These are phyloP conservation scores for Noturus placidus DNA, from an alignment of 2,113 vertebrate genomes.

Conservation along the genomic window DNA sequence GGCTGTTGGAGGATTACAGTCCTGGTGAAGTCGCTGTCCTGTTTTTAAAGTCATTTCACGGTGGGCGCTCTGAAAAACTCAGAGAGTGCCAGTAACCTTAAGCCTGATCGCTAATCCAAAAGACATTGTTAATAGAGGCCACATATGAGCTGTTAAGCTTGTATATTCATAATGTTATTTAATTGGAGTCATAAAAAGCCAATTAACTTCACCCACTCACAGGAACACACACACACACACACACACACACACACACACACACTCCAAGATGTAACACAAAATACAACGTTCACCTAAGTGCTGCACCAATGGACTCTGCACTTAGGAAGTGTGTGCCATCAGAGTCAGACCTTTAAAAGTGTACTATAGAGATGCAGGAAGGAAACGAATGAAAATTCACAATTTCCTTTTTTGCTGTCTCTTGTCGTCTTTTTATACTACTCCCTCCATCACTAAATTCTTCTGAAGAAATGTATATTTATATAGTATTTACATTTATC, in stretches of 20 bases:
- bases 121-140: constrained; percentile 81
- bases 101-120: constrained; percentile 78
- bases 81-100: constrained; percentile 71
- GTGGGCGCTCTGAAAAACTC: constrained; percentile 63
- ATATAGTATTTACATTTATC: no score
- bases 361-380: constrained; percentile 12
- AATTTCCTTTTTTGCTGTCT: background rate
- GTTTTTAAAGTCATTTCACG: constrained; percentile 54
- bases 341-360: background rate
- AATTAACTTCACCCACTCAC: constrained; percentile 72
- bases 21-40: constrained; percentile 33
- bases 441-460: constrained; percentile 49
- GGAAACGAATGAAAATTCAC: constrained; percentile 19
- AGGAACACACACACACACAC: constrained; percentile 43
- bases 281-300: constrained; percentile 14
- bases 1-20: constrained; percentile 45
- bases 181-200: constrained; percentile 83
- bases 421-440: background rate
- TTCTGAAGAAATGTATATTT: constrained; percentile 61
- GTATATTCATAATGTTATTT: constrained; percentile 82
- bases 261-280: constrained; percentile 11
- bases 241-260: constrained; percentile 33
- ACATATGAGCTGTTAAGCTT: constrained; percentile 80
- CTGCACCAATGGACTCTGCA: constrained; percentile 11
- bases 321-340: constrained; percentile 23